phyloP scores from a whole-genome alignment of 2,113 vertebrate genomes.

The Delphinus delphis region DNA sequence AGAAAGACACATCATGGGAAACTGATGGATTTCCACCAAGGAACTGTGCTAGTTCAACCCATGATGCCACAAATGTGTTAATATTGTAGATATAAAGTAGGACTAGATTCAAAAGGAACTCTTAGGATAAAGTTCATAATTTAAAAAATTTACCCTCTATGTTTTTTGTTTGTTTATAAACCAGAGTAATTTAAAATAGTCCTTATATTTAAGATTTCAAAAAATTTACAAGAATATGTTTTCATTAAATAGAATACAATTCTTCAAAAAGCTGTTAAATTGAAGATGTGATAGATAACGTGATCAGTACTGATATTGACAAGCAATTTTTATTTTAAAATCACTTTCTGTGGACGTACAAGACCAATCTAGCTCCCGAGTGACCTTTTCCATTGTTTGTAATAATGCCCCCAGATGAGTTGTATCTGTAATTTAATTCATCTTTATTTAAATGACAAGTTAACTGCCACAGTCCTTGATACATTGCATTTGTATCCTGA shows the following conservation, averaged over 20 bases:
- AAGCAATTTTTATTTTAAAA: not conserved
- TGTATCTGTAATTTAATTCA: not conserved
- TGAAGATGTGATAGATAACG: not conserved
- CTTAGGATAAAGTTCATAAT: constrained; percentile 8
- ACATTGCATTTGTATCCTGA: constrained; percentile 67
- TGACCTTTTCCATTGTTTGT: not conserved
- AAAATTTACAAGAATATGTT: constrained; percentile 36
- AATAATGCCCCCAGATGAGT: not conserved
- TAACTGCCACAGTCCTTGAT: not conserved
- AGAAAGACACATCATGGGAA: not conserved
- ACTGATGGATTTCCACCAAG: constrained; percentile 42
- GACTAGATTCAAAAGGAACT: constrained; percentile 43
- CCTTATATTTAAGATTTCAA: constrained; percentile 56
- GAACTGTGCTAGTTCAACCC: constrained; percentile 52
- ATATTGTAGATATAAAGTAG: not conserved
- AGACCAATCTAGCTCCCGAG: not conserved
- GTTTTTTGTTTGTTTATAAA: constrained; percentile 56
- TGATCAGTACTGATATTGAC: constrained; percentile 10
- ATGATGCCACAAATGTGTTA: constrained; percentile 28
- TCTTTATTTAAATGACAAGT: constrained; percentile 12
- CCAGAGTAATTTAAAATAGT: constrained; percentile 52
- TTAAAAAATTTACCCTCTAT: constrained; percentile 54
- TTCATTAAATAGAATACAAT: constrained; percentile 47
- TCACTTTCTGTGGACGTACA: not conserved
- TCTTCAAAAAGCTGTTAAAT: constrained; percentile 56